These are phyloP conservation scores for Harpagifer antarcticus DNA, from an alignment of 2,797 vertebrate genomes.

Conservation along the genomic window DNA sequence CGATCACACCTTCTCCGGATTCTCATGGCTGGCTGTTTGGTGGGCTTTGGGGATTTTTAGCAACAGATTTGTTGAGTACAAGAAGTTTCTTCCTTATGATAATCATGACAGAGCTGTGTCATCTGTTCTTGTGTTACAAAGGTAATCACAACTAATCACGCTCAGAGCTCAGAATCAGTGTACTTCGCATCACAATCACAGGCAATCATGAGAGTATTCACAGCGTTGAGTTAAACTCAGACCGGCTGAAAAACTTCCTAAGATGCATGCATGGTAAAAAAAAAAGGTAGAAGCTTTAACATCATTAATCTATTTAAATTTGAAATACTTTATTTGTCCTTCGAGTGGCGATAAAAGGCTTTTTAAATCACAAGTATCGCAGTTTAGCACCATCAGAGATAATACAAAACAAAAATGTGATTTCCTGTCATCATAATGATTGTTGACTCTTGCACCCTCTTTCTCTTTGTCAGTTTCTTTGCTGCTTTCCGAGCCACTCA, in stretches of 20 bases:
- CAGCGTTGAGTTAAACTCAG: not conserved
- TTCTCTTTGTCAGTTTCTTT: constrained; percentile 27
- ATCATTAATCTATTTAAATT: no score
- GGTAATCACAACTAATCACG: constrained; percentile 64
- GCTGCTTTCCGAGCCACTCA: constrained; percentile 57
- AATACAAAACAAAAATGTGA: constrained; percentile 15
- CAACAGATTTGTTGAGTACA: constrained; percentile 1
- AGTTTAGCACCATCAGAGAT: constrained; percentile 11
- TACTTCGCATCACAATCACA: constrained; percentile 51
- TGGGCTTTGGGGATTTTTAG: constrained; percentile 9
- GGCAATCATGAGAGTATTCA: constrained; percentile 44
- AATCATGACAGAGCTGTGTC: constrained; percentile 24
- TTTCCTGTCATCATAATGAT: constrained; percentile 10
- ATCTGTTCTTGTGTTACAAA: constrained; percentile 37
- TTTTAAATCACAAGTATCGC: constrained; percentile 12
- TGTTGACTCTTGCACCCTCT: constrained; percentile 20
- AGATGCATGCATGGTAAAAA: not conserved
- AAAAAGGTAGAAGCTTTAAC: not conserved
- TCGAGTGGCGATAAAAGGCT: no score
- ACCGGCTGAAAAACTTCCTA: not conserved
- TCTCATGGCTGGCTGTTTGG: constrained; percentile 21
- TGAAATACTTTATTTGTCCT: no score
- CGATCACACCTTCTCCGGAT: constrained; percentile 1
- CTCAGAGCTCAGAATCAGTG: constrained; percentile 26
- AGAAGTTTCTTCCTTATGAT: constrained; percentile 5